These are phyloP conservation scores for Gambelia wislizenii DNA, from an alignment of 2,797 vertebrate species.

Conservation along the genomic window DNA sequence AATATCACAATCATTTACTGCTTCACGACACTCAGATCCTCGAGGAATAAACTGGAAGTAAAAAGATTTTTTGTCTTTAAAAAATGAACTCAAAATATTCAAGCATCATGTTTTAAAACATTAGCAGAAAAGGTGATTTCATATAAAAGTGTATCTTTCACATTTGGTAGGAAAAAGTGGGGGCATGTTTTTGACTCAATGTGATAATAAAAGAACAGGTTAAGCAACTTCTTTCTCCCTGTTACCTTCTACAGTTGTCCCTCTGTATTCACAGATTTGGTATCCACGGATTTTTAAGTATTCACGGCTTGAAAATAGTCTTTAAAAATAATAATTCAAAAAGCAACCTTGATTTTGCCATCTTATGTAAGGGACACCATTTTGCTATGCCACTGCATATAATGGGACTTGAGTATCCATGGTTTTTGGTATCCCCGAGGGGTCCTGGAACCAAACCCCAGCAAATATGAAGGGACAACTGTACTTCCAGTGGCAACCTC, in stretches of 20 bases:
- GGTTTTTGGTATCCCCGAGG: too few relatives aligned
- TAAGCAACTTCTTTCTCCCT: neutral
- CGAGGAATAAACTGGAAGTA: conserved; percentile 90
- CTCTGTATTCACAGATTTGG: too few relatives aligned
- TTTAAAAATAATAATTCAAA: too few relatives aligned
- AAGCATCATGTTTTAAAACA: neutral
- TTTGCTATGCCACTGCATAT: too few relatives aligned
- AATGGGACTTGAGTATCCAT: too few relatives aligned
- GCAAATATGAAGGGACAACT: too few relatives aligned
- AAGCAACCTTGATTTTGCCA: too few relatives aligned
- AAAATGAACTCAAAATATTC: conserved; percentile 9
- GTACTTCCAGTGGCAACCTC: neutral
- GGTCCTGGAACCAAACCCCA: too few relatives aligned
- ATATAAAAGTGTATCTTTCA: neutral
- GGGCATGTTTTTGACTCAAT: neutral
- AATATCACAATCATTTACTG: conserved; percentile 97
- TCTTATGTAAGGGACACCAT: too few relatives aligned
- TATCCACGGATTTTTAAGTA: too few relatives aligned
- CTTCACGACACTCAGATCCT: conserved; percentile 92
- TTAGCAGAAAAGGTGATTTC: neutral
- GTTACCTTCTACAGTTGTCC: too few relatives aligned
- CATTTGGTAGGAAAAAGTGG: neutral
- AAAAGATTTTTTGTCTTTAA: conserved; percentile 48
- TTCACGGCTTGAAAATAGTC: too few relatives aligned
- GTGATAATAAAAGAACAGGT: neutral